Evolutionary conservation across 64 coral and sea anemone genomes (phyloP).

Genomic region (Trachythela sp.): DNA sequence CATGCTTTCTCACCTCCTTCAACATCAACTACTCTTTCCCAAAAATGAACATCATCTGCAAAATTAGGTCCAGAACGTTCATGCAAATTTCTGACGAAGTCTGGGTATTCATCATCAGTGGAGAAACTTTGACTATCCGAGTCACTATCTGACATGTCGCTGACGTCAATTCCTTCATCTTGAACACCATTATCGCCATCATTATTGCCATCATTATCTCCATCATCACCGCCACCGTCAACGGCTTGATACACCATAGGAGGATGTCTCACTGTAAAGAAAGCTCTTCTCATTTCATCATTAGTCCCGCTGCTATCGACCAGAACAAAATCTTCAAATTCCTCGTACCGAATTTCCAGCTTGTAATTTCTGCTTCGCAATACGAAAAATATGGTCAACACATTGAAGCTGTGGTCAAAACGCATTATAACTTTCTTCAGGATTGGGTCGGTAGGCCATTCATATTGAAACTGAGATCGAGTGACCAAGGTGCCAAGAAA

Average conservation of each 20-base stretch:
- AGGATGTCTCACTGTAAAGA: slow-evolving; percentile 26
- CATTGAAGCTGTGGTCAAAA: too few relatives aligned
- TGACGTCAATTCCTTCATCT: not conserved
- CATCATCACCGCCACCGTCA: not conserved
- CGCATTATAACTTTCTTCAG: too few relatives aligned
- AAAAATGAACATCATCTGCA: not conserved
- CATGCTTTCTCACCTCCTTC: too few relatives aligned
- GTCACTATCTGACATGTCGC: not conserved
- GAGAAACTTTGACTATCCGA: slow-evolving; percentile 51
- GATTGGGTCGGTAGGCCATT: too few relatives aligned
- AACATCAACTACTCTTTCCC: not conserved
- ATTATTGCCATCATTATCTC: not conserved
- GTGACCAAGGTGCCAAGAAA: too few relatives aligned
- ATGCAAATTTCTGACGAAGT: slow-evolving; percentile 4
- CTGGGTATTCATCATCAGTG: slow-evolving; percentile 46
- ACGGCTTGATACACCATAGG: slow-evolving; percentile 9
- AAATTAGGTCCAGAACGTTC: not conserved
- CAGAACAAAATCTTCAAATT: not conserved
- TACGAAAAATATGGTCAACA: too few relatives aligned
- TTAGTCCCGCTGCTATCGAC: not conserved
- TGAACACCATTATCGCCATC: not conserved
- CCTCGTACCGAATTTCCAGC: too few relatives aligned
- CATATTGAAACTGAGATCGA: too few relatives aligned
- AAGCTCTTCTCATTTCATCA: not conserved
- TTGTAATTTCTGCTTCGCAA: too few relatives aligned